These are phyloP conservation scores for Taurulus bubalis DNA, from an alignment of 2,113 vertebrate genomes.

Conservation along the genomic window DNA sequence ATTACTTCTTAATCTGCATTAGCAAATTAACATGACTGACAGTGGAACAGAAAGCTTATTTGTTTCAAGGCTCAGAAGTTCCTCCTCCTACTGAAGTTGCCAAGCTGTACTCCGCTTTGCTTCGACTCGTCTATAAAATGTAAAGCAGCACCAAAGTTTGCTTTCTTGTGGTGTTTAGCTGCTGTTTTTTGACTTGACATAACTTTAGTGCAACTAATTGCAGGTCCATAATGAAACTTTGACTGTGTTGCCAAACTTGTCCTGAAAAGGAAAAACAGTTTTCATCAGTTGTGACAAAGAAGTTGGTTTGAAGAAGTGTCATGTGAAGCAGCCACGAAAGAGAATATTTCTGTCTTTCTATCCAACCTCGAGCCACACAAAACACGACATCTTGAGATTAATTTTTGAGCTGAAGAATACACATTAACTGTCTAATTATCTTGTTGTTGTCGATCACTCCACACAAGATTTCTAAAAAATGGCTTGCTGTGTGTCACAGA, in stretches of 20 bases:
- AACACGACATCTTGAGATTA: neutral
- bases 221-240: neutral
- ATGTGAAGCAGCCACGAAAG: neutral
- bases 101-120: constrained; percentile 43
- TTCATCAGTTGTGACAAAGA: neutral
- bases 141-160: constrained; percentile 28
- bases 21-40: constrained; percentile 84
- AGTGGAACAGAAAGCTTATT: constrained; percentile 79
- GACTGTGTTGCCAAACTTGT: neutral
- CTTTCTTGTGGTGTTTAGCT: constrained; percentile 21
- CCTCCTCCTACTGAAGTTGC: constrained; percentile 64
- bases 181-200: neutral
- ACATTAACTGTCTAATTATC: neutral
- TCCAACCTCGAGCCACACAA: neutral
- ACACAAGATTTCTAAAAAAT: neutral
- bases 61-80: constrained; percentile 79
- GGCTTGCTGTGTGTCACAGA: too few relatives aligned
- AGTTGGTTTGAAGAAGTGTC: neutral
- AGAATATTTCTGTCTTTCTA: neutral
- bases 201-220: neutral
- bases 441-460: neutral
- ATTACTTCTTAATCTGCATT: constrained; percentile 86
- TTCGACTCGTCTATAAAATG: constrained; percentile 12
- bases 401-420: neutral
- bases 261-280: neutral